Percentiles rank a stretch among this genome's conserved stretches.
Conservation (phyloP, 2,113 vertebrate species). For the Grus americana region DNA sequence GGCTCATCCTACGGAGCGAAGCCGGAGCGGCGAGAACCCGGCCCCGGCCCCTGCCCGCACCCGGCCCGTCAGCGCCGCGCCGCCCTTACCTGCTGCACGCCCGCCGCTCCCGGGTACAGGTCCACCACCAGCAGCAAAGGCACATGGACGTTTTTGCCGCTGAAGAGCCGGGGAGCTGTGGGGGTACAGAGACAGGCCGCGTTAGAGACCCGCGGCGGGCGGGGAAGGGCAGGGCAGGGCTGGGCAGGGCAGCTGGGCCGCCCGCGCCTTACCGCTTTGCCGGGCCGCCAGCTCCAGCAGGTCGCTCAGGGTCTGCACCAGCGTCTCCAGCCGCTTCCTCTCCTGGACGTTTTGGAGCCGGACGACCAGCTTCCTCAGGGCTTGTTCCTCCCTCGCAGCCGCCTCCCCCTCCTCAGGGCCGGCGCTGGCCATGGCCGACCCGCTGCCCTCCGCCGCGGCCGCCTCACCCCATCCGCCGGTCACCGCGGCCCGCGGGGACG, state of each 20-base stretch:
- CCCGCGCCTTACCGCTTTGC: slow-evolving; percentile 78
- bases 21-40: not conserved
- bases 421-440: slow-evolving; percentile 61
- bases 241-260: not conserved
- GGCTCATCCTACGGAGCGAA: not conserved
- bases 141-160: slow-evolving; percentile 81
- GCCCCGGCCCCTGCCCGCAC: not conserved
- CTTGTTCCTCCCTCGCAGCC: slow-evolving; percentile 77
- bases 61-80: not conserved
- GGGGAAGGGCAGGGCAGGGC: not conserved
- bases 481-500: not conserved
- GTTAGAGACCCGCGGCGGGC: not conserved
- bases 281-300: slow-evolving; percentile 80
- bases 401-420: slow-evolving; percentile 38
- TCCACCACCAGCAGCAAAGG: slow-evolving; percentile 85
- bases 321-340: slow-evolving; percentile 79
- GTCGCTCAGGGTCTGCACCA: slow-evolving; percentile 90
- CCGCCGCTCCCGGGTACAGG: slow-evolving; percentile 75
- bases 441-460: not conserved
- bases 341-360: slow-evolving; percentile 85
- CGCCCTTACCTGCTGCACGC: slow-evolving; percentile 88
- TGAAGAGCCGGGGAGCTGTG: slow-evolving; percentile 84
- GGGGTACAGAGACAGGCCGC: not conserved
- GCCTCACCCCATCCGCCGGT: not conserved
- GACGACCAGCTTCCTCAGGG: slow-evolving; percentile 86